Conservation (phyloP, 2,113 vertebrate genomes). For the Sphyrna mokarran region DNA sequence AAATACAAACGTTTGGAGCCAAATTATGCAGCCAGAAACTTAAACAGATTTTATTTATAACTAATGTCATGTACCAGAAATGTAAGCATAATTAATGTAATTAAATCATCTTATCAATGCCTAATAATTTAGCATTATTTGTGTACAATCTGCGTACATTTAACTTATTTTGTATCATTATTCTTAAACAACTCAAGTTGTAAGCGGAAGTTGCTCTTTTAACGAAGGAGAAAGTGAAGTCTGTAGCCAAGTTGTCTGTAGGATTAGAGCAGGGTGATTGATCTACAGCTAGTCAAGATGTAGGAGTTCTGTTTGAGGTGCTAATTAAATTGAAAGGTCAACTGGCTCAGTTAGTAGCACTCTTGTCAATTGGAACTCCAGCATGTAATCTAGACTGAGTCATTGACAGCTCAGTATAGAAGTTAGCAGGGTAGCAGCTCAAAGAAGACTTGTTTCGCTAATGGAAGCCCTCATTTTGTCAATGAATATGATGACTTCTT, state of each 20-base stretch:
- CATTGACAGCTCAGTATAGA: background rate
- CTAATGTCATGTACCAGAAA: background rate
- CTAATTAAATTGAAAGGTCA: slow-evolving; percentile 20
- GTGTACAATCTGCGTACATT: background rate
- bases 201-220: background rate
- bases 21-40: background rate
- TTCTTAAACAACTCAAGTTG: background rate
- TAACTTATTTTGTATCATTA: background rate
- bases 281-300: background rate
- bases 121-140: background rate
- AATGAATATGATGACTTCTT: background rate
- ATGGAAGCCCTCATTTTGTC: background rate
- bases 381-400: background rate
- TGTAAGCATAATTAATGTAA: background rate
- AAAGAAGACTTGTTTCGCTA: background rate
- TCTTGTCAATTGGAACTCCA: background rate
- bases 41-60: background rate
- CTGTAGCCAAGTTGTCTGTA: background rate
- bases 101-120: background rate
- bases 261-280: background rate
- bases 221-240: background rate
- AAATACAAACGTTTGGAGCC: background rate
- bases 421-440: background rate
- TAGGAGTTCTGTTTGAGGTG: background rate
- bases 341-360: background rate